Percentiles rank a stretch among this genome's conserved stretches.
phyloP scores from a whole-genome alignment of 2,113 vertebrate species.

The Eolophus roseicapilla region DNA sequence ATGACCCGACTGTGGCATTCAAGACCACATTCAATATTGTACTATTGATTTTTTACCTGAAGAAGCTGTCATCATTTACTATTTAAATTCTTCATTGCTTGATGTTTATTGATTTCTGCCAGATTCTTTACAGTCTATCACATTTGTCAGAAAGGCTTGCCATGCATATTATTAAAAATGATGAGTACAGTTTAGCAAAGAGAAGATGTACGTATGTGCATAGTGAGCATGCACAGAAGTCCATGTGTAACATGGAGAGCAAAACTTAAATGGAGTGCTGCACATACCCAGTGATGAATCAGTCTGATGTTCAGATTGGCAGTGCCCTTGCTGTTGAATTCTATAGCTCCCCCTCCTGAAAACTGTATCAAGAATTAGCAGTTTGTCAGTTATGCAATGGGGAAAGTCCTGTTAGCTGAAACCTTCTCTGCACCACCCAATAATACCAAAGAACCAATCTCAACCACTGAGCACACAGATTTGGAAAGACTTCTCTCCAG shows the following conservation, averaged over 20 bases:
- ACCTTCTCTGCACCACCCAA: not conserved
- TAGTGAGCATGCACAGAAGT: not conserved
- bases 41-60: constrained; percentile 11
- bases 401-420: not conserved
- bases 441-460: not conserved
- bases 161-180: not conserved
- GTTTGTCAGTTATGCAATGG: not conserved
- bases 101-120: constrained; percentile 34
- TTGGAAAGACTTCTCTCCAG: not conserved
- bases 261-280: not conserved
- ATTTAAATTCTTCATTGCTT: constrained; percentile 17
- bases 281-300: not conserved
- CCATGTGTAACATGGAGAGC: not conserved
- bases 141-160: not conserved
- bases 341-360: not conserved
- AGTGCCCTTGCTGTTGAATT: not conserved
- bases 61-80: not conserved
- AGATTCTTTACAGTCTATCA: constrained; percentile 12
- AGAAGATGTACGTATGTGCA: rapidly evolving
- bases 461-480: not conserved
- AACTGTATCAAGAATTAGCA: not conserved
- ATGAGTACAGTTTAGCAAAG: not conserved
- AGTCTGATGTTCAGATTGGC: not conserved
- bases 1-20: not conserved
- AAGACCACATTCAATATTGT: not conserved